Percentiles rank a stretch among this genome's conserved stretches.
phyloP scores from a whole-genome alignment of 2,113 vertebrate genomes.

The Oncorhynchus mykiss region DNA sequence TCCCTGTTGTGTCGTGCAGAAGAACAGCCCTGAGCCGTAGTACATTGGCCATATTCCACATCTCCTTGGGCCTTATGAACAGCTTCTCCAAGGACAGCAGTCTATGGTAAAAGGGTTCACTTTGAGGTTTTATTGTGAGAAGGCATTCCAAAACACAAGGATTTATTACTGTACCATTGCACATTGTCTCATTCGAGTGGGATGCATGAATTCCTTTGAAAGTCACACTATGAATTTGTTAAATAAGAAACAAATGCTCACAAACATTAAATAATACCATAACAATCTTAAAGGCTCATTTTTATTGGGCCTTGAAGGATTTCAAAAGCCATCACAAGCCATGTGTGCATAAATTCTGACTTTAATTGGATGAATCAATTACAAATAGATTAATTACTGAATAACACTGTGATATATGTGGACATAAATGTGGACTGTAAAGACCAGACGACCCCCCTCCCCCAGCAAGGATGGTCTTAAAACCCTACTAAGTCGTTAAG shows the following conservation, averaged over 20 bases:
- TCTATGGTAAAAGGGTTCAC: conserved; percentile 21
- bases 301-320: conserved; percentile 42
- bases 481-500: too few relatives aligned
- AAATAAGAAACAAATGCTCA: conserved; percentile 35
- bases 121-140: conserved; percentile 43
- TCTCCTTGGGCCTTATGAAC: conserved; percentile 11
- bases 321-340: conserved; percentile 48
- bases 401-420: not conserved
- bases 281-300: conserved; percentile 35
- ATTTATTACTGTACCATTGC: conserved; percentile 41
- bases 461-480: too few relatives aligned
- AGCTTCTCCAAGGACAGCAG: conserved; percentile 38
- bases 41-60: too few relatives aligned
- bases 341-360: conserved; percentile 48
- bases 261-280: conserved; percentile 56
- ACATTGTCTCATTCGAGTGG: conserved; percentile 49
- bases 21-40: too few relatives aligned
- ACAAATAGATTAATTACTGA: conserved; percentile 60
- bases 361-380: conserved; percentile 64
- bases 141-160: conserved; percentile 50
- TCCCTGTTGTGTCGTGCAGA: too few relatives aligned
- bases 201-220: conserved; percentile 6
- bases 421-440: not conserved
- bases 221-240: conserved; percentile 21
- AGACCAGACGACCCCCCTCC: not conserved